Base-by-base conservation (phyloP, 2,113 vertebrate genomes). In the Toxostoma redivivum region DNA sequence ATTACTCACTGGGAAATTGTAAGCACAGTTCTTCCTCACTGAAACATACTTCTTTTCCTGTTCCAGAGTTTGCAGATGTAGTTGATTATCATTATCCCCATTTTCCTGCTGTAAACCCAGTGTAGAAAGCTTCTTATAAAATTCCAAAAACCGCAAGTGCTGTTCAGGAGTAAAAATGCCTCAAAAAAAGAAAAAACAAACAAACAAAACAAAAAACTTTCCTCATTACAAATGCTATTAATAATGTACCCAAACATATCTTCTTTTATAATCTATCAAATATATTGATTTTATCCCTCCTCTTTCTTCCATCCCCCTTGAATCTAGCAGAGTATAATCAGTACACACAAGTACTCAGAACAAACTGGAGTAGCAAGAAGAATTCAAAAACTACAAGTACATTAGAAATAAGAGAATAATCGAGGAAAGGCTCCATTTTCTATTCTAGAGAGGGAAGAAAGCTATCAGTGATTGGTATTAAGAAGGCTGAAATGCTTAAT, bases 1-100 rank as follows among this genome's bases (percentile, higher is more conserved):
- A 25, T 71, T 60, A 97, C 97, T 98, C 96, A 99, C 99, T 78
- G 99, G 99, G 81, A 99, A 98, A 97, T 99, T 99, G 97, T 99
- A 99, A 96, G 99, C 99, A 98, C 99, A 99, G 96, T 99, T 99
- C 94, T 98, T 99, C 90, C 99, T 98, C 80, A 99, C 98, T 86
- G 98, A 97, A 24, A 97, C 97, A 17, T 98, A 98, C 79, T 99
- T 98, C 81, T 98, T 98, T 96, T 99, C 98, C 77, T 98, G 98
- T 92, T 99, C 99, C 80, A 98, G 79, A 33, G 97, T 97, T 96
- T 98, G 98, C 57, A 98, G 87, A 57, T 98, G 97, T 40, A 98
- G 92, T 86, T 98, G 98, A 90, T 97, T 98, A 70, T 99, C 98
- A 66, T 90, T 98, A 92, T 98, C 98, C 37, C 98, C 98, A 64